phyloP scores from a whole-genome alignment of 2,888 invertebrate genomes.

The Hydroisotoma schaefferi region DNA sequence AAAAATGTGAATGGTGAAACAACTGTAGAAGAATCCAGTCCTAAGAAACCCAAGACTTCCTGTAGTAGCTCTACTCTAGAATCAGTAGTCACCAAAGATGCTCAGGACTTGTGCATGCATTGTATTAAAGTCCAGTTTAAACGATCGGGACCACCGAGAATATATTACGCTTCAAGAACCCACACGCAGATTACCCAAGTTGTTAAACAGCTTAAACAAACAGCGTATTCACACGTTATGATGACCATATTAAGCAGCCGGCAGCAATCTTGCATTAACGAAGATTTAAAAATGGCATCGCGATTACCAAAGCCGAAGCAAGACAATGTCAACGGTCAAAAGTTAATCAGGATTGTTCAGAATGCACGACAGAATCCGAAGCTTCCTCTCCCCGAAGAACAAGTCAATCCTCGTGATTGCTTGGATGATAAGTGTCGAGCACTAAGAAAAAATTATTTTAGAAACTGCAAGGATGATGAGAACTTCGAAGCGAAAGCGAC shows the following conservation, averaged over 20 bases:
- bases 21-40: background rate
- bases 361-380: background rate
- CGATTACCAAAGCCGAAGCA: no score
- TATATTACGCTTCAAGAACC: constrained; percentile 40
- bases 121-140: constrained; percentile 21
- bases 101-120: constrained; percentile 10
- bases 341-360: background rate
- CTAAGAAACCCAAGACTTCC: no score
- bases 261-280: constrained; percentile 29
- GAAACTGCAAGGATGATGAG: constrained; percentile 1
- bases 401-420: background rate
- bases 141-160: constrained; percentile 17
- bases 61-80: no score
- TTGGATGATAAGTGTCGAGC: constrained; percentile 19
- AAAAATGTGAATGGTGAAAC: no score
- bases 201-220: constrained; percentile 34
- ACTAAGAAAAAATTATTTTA: constrained; percentile 16
- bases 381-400: background rate
- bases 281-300: background rate
- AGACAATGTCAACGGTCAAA: background rate
- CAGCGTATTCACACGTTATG: constrained; percentile 18
- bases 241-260: constrained; percentile 41
- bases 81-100: no score
- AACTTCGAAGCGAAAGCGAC: background rate
- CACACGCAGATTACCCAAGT: constrained; percentile 41